Evolutionary conservation across 2,113 vertebrate species (phyloP).

Genomic region (Corythaixoides concolor): DNA sequence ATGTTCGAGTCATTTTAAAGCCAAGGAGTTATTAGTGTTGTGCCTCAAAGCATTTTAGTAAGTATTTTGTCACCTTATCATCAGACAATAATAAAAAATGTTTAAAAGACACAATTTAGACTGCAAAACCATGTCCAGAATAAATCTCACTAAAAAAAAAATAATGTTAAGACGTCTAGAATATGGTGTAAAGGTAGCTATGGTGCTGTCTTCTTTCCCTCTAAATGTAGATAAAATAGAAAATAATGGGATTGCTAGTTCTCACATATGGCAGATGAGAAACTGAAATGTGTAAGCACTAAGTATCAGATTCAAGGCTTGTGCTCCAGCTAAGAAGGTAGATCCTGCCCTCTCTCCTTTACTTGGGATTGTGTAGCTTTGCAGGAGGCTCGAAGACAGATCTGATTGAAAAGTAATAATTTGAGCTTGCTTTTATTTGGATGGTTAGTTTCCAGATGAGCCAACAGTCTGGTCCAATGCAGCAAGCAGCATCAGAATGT

Average conservation of each 20-base stretch:
- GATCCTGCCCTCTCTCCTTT: not conserved
- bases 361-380: not conserved
- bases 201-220: not conserved
- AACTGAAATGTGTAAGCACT: not conserved
- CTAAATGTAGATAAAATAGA: not conserved
- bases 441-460: not conserved
- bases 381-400: not conserved
- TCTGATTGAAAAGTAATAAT: not conserved
- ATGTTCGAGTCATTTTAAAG: not conserved
- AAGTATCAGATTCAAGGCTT: not conserved
- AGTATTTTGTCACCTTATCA: not conserved
- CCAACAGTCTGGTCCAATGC: not conserved
- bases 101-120: not conserved
- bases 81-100: not conserved
- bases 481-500: not conserved
- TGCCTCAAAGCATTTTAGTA: not conserved
- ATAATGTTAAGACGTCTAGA: not conserved
- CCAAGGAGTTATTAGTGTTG: not conserved
- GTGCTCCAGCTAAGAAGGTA: not conserved
- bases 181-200: not conserved
- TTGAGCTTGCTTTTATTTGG: not conserved
- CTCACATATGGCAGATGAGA: not conserved
- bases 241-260: not conserved
- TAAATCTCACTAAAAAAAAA: not conserved
- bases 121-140: not conserved